Percentiles rank a stretch among this genome's conserved stretches.
These are phyloP conservation scores for Bombus superbus DNA, from an alignment of 1,140 invertebrate genomes.

Conservation along the genomic window DNA sequence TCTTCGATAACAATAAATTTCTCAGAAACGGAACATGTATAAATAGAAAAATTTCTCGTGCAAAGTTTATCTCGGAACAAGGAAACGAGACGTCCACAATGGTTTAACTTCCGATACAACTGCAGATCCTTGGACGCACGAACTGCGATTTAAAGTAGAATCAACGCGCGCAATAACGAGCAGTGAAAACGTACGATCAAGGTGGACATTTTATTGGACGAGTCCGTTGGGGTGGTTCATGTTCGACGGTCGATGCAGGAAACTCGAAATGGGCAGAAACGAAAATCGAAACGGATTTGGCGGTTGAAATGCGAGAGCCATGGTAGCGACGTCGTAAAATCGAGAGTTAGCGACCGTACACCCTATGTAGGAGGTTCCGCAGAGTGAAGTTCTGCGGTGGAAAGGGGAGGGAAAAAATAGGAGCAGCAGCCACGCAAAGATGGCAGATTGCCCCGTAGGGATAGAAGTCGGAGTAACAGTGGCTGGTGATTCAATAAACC, in stretches of 20 bases:
- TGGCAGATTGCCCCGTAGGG: slow-evolving; percentile 70
- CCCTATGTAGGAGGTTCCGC: neutral
- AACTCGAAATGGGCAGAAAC: slow-evolving; percentile 12
- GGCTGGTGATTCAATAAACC: slow-evolving; percentile 75
- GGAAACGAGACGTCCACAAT: neutral
- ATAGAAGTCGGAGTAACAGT: slow-evolving; percentile 63
- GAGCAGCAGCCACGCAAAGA: slow-evolving; percentile 58
- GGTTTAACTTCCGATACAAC: neutral
- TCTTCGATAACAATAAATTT: neutral
- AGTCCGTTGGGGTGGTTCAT: neutral
- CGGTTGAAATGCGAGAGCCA: slow-evolving; percentile 8
- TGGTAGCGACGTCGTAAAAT: slow-evolving; percentile 33
- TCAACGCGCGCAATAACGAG: neutral
- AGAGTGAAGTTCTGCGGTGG: neutral
- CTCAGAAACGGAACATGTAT: too few relatives aligned
- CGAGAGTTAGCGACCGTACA: slow-evolving; percentile 29
- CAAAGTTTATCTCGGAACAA: neutral
- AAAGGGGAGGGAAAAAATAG: slow-evolving; percentile 31
- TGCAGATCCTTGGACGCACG: neutral
- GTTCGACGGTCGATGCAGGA: neutral
- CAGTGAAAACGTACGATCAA: neutral
- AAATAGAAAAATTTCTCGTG: too few relatives aligned
- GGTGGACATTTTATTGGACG: slow-evolving; percentile 8
- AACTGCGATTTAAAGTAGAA: neutral
- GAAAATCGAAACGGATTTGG: slow-evolving; percentile 42